A percentile compares a stretch with the other conserved stretches of the same genome.
phyloP scores from a whole-genome alignment of 2,113 vertebrate genomes.

The Lepus timidus region DNA sequence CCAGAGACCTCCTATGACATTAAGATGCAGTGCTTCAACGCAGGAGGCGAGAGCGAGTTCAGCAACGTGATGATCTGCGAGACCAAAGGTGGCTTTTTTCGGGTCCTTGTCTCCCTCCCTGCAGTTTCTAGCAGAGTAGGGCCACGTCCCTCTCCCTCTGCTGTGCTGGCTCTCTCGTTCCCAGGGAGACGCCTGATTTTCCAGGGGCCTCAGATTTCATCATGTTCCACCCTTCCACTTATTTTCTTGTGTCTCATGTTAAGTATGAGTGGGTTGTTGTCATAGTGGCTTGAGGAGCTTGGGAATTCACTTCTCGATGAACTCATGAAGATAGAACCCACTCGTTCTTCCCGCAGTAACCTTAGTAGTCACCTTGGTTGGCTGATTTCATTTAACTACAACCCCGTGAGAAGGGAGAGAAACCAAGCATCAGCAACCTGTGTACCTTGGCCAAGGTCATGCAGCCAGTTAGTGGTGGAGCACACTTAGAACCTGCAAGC shows the following conservation, averaged over 20 bases:
- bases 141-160: not conserved
- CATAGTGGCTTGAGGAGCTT: not conserved
- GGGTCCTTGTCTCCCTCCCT: not conserved
- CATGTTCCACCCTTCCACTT: not conserved
- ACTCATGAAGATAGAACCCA: not conserved
- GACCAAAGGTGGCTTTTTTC: slow-evolving; percentile 93
- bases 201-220: not conserved
- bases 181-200: not conserved
- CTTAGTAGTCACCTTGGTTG: not conserved
- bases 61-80: slow-evolving; percentile 99
- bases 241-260: not conserved
- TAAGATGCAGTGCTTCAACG: slow-evolving; percentile 99
- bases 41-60: slow-evolving; percentile 97
- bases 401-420: not conserved
- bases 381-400: slow-evolving; percentile 8
- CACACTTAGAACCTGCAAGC: not conserved
- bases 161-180: not conserved
- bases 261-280: not conserved
- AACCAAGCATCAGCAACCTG: not conserved
- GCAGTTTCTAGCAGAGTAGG: not conserved
- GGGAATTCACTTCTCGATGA: not conserved
- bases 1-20: slow-evolving; percentile 98
- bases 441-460: not conserved
- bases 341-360: not conserved
- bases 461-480: not conserved